Base-by-base conservation (phyloP, 2,888 invertebrate genomes). In the Lucinisca nassula region DNA sequence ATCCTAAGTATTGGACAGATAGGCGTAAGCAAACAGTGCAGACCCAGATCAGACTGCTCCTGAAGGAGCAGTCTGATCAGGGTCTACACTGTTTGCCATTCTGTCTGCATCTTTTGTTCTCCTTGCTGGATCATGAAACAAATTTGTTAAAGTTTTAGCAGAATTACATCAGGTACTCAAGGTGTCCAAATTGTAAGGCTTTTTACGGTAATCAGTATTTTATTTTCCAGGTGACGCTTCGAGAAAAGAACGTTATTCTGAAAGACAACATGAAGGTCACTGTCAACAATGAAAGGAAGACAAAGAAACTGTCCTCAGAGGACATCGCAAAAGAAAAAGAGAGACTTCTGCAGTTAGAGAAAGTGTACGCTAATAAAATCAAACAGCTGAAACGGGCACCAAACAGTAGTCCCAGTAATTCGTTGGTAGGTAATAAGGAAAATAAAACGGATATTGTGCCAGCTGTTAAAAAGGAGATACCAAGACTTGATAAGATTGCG, bases 291-390 rank as follows among this genome's bases (percentile, higher is more conserved):
- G 17, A 67, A 10, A 40, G 51, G 24, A 51, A 38, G n/a, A 21
- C 37, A 10, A 67, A 67, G 67, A 67, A 67, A 67, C 67, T 67
- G 24, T 35, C 74, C 30, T 8, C 32, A 24, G 74, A 74, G 8
- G 78, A 79, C 17, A 92, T 92, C 73, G 89, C 89, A 3, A 82
- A 87, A 82, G 94, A 94, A 77, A 94, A 94, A 40, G 82, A 87
- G 61, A 84, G 92, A 45, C 82, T 95, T 17, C 93, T 93, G 76
- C 85, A 88, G 27, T 79, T 93, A 17, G 94, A 93, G 30, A 82
- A 90, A 45, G 90, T 92, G 82, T 93, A 92, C 77, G 94, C 93
- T 27, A 91, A 88, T 35, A 92, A 93, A 74, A 91, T 95, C 0
- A 84, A 88, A 61, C 84, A 88, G 27, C 84, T 95, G 76, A 94